Evolutionary conservation across 1,140 invertebrate genomes (phyloP).

Genomic region (Melanaphis sacchari): DNA sequence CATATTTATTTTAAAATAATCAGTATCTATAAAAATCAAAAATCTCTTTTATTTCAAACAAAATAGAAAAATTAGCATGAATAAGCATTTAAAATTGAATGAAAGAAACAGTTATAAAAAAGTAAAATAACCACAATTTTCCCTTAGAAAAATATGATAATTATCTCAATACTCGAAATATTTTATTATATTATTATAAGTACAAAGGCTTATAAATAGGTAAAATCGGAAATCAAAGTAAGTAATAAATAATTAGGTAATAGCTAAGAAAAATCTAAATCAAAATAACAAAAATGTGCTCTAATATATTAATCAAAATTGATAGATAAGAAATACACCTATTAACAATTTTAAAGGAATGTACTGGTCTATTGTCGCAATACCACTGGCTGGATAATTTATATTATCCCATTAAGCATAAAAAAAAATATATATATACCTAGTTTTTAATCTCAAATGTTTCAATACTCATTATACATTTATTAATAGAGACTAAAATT

Average conservation of each 20-base stretch:
- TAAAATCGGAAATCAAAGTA: neutral
- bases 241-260: neutral
- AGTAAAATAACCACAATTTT: neutral
- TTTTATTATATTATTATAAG: neutral
- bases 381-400: too few species aligned
- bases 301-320: neutral
- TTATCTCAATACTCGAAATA: neutral
- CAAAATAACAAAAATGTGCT: neutral
- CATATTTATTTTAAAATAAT: neutral
- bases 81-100: neutral
- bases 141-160: neutral
- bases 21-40: neutral
- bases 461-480: neutral
- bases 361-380: neutral
- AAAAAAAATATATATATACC: neutral
- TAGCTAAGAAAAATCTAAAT: neutral
- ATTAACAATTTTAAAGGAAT: neutral
- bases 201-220: neutral
- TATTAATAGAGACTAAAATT: neutral
- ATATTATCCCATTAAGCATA: too few species aligned
- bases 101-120: neutral
- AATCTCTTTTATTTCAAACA: neutral
- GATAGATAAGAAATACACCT: neutral
- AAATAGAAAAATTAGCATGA: neutral
- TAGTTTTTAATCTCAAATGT: neutral